Conservation (phyloP, 2,797 vertebrate genomes). For the Paramormyrops hopkinsi region DNA sequence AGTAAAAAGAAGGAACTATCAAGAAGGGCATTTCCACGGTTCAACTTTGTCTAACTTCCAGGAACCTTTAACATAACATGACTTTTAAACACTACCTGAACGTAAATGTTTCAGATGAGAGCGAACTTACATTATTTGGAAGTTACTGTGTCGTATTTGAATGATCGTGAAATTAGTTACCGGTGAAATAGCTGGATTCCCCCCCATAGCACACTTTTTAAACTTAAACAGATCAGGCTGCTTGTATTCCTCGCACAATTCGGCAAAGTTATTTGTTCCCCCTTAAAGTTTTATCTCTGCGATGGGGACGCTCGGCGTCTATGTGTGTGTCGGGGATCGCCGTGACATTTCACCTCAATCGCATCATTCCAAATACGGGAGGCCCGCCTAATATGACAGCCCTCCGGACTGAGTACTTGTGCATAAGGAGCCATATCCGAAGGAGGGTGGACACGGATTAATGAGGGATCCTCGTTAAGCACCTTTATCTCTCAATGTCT, state of each 20-base stretch:
- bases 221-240: background rate
- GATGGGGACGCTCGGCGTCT: slow-evolving; percentile 11
- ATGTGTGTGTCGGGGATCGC: slow-evolving; percentile 2
- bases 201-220: background rate
- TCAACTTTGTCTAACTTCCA: background rate
- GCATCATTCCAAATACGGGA: slow-evolving; percentile 2
- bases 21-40: background rate
- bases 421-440: background rate
- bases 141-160: background rate
- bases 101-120: background rate
- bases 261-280: slow-evolving; percentile 27
- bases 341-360: slow-evolving; percentile 1
- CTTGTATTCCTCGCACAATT: slow-evolving; percentile 9
- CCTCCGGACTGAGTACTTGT: background rate
- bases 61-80: background rate
- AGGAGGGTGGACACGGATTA: slow-evolving; percentile 29
- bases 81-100: background rate
- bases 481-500: slow-evolving; percentile 36
- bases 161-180: background rate
- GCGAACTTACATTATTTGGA: background rate
- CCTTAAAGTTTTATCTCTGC: slow-evolving; percentile 34
- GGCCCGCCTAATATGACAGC: background rate
- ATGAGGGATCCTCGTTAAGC: slow-evolving; percentile 52
- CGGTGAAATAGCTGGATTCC: background rate
- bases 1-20: too few species aligned